A percentile compares a stretch with the other conserved stretches of the same genome.
These are phyloP conservation scores for Diadophis punctatus DNA, from an alignment of 2,113 vertebrate genomes.

Conservation along the genomic window DNA sequence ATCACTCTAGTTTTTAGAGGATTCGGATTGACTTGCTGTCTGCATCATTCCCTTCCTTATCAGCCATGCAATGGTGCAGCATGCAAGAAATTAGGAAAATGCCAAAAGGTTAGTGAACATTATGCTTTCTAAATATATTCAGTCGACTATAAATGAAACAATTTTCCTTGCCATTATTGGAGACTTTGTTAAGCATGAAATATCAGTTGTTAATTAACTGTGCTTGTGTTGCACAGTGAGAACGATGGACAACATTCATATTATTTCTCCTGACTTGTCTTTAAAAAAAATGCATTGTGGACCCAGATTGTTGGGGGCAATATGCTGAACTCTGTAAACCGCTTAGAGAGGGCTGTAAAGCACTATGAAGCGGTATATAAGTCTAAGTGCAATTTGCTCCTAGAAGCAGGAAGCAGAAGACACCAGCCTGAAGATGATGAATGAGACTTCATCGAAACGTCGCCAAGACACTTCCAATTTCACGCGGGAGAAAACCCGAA, in stretches of 20 bases:
- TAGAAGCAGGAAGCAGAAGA: too few relatives aligned
- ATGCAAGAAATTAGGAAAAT: background rate
- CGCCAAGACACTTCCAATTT: too few relatives aligned
- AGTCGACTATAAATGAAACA: background rate
- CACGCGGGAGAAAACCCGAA: too few relatives aligned
- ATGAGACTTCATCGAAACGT: too few relatives aligned
- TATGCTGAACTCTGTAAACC: too few relatives aligned
- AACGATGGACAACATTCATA: background rate
- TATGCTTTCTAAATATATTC: rapidly evolving
- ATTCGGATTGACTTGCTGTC: background rate
- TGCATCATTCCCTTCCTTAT: background rate
- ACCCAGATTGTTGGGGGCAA: too few relatives aligned
- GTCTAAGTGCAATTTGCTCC: too few relatives aligned
- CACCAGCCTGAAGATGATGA: too few relatives aligned
- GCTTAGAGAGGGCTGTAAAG: too few relatives aligned
- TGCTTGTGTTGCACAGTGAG: background rate
- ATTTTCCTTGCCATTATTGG: conserved; percentile 4
- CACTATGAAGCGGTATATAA: too few relatives aligned
- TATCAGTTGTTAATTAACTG: background rate
- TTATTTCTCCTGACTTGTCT: background rate
- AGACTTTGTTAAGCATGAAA: background rate
- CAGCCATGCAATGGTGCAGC: background rate
- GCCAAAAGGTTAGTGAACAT: conserved; percentile 2
- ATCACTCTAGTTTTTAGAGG: background rate
- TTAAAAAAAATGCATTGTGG: too few relatives aligned